A percentile compares a stretch with the other conserved stretches of the same genome.
Conservation (phyloP, 2,113 vertebrate genomes). For the Daubentonia madagascariensis region DNA sequence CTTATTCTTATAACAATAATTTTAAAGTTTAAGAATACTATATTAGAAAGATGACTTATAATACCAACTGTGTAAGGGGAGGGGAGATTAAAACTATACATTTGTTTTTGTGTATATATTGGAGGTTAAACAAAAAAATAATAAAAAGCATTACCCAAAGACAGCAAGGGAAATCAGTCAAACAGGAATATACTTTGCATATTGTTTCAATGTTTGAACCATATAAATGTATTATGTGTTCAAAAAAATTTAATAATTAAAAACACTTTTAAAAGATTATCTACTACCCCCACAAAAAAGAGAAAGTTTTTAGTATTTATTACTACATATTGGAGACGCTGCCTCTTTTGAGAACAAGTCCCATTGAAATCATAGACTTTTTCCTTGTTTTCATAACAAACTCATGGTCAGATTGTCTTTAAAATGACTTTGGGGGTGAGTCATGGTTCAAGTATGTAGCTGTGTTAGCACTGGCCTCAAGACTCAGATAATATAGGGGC, state of each 20-base stretch:
- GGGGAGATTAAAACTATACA: neutral
- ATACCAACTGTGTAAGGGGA: neutral
- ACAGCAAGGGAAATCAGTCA: neutral
- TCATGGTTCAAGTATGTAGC: neutral
- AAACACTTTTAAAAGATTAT: neutral
- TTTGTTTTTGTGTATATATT: neutral
- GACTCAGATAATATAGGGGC: neutral
- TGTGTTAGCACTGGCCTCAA: conserved; percentile 5
- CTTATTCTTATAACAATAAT: neutral
- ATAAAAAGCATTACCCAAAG: neutral
- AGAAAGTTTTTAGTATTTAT: neutral
- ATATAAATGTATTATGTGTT: neutral
- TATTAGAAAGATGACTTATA: neutral
- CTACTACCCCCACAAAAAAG: neutral
- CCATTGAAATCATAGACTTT: neutral
- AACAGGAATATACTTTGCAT: neutral
- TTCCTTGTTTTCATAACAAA: conserved; percentile 19
- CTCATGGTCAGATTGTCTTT: neutral
- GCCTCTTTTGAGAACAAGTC: neutral
- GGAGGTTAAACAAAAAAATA: neutral
- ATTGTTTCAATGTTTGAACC: neutral
- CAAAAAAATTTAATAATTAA: neutral
- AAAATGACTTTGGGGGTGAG: conserved; percentile 6
- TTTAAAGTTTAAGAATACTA: neutral
- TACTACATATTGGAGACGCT: neutral